phyloP scores from a whole-genome alignment of 2,888 invertebrate genomes.

The Sminthurinus aureus region DNA sequence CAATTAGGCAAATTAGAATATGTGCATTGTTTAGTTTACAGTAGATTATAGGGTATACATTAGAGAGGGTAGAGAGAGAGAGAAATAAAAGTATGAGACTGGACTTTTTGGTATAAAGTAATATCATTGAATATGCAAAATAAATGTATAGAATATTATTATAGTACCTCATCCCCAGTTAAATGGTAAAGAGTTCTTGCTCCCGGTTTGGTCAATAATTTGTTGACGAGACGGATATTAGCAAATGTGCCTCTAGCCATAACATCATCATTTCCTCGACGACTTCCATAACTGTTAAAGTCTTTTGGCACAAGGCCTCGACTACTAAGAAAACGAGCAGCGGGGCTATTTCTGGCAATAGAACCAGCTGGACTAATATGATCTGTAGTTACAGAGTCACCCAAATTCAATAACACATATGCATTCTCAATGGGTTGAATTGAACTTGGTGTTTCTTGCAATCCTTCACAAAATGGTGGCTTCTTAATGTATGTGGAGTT shows the following conservation, averaged over 20 bases:
- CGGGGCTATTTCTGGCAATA: constrained; percentile 93
- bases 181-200: constrained; percentile 89
- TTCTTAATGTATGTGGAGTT: constrained; percentile 93
- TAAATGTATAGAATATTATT: no score
- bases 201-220: constrained; percentile 79
- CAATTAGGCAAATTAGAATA: background rate
- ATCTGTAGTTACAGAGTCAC: constrained; percentile 98
- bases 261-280: constrained; percentile 95
- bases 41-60: no score
- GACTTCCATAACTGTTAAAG: constrained; percentile 81
- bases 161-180: constrained; percentile 77
- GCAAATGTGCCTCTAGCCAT: constrained; percentile 98
- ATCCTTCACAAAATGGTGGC: constrained; percentile 93
- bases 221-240: constrained; percentile 80
- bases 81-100: background rate
- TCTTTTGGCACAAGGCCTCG: constrained; percentile 85
- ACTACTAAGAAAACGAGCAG: constrained; percentile 78
- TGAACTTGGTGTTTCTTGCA: constrained; percentile 67
- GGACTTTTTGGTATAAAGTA: no score
- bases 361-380: constrained; percentile 99
- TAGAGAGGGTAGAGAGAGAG: background rate
- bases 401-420: constrained; percentile 66
- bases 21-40: background rate
- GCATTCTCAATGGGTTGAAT: constrained; percentile 41
- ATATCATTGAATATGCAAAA: background rate